Evolutionary conservation across 2,888 invertebrate genomes (phyloP).

Genomic region (Mesorhabditis sp.): DNA sequence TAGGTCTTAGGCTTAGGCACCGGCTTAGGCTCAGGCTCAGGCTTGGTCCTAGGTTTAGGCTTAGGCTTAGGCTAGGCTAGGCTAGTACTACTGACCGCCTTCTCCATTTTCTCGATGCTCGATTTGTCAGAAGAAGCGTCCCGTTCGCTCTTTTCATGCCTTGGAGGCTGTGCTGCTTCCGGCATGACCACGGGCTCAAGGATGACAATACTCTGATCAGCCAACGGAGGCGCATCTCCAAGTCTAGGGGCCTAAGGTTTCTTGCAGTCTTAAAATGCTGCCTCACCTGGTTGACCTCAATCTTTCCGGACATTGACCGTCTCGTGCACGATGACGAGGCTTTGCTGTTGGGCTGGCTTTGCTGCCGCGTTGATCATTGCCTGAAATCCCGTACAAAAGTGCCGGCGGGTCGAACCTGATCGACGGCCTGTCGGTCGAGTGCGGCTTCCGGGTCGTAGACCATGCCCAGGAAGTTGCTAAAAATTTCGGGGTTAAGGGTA

Average conservation of each 20-base stretch:
- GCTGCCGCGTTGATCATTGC: background rate
- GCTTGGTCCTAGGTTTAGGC: too few relatives aligned
- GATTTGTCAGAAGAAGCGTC: background rate
- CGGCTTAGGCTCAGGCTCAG: too few relatives aligned
- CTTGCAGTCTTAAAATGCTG: background rate
- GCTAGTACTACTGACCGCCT: too few relatives aligned
- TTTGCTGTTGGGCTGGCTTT: conserved; percentile 2
- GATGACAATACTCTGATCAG: background rate
- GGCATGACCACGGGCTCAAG: background rate
- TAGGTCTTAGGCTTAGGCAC: too few relatives aligned
- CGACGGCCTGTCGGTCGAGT: background rate
- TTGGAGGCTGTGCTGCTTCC: too few relatives aligned
- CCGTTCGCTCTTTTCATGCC: background rate
- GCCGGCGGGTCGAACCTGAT: background rate
- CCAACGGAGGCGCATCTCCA: background rate
- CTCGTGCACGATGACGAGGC: background rate
- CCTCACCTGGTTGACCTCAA: background rate
- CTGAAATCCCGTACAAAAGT: too few relatives aligned
- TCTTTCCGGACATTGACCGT: conserved; percentile 4
- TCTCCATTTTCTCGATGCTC: too few relatives aligned
- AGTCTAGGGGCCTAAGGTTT: background rate
- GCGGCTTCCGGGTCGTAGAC: background rate
- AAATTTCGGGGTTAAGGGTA: background rate
- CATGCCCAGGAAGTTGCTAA: background rate
- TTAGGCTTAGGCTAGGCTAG: too few relatives aligned